These are phyloP conservation scores for Pemphigus obesinymphae DNA, from an alignment of 1,140 invertebrate genomes.

Conservation along the genomic window DNA sequence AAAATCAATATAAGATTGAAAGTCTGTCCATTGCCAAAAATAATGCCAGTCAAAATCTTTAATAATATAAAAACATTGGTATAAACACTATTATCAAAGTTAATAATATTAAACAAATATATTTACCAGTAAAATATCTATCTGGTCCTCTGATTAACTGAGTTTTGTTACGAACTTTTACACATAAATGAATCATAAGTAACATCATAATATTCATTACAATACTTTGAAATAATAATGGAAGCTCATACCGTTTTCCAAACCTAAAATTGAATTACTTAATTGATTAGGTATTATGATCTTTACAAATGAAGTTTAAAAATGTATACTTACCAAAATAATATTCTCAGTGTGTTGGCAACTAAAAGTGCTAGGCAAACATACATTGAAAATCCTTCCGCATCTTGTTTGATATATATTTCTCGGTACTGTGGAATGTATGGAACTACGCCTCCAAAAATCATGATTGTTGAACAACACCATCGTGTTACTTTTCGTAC, in stretches of 20 bases:
- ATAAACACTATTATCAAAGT: neutral
- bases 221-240: conserved; percentile 91
- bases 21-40: conserved; percentile 99
- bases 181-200: conserved; percentile 89
- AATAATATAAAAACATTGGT: conserved; percentile 42
- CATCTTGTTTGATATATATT: conserved; percentile 83
- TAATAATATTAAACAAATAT: conserved; percentile 2
- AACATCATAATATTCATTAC: conserved; percentile 97
- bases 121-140: conserved; percentile 78
- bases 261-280: conserved; percentile 71
- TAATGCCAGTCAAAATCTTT: conserved; percentile 83
- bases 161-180: conserved; percentile 77
- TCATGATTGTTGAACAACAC: conserved; percentile 59
- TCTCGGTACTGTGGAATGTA: conserved; percentile 92
- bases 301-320: neutral
- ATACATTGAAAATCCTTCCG: conserved; percentile 93
- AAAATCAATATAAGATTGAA: conserved; percentile 92
- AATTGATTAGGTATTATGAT: neutral
- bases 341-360: conserved; percentile 92
- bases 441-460: conserved; percentile 81
- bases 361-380: conserved; percentile 91
- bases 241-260: conserved; percentile 92
- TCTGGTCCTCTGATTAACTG: conserved; percentile 73
- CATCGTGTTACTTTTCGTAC: conserved; percentile 47
- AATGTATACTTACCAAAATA: conserved; percentile 82